Percentiles rank a stretch among this genome's conserved stretches.
These are phyloP conservation scores for Tragelaphus strepsiceros DNA, from an alignment of 2,113 vertebrate genomes.

Conservation along the genomic window DNA sequence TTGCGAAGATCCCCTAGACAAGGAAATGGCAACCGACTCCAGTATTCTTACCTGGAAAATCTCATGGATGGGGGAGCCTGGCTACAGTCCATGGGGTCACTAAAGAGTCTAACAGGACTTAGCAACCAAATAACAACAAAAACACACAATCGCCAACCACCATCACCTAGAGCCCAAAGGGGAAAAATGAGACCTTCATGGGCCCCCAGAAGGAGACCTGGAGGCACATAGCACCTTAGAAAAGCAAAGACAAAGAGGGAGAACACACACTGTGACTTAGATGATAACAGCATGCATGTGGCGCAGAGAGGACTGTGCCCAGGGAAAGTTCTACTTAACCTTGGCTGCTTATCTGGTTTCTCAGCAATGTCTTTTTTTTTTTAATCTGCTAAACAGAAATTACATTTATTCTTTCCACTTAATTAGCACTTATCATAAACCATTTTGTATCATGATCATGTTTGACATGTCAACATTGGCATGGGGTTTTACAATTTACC, in stretches of 20 bases:
- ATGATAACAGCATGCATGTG: too few relatives aligned
- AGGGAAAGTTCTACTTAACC: not conserved
- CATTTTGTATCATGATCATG: not conserved
- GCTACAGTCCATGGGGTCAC: not conserved
- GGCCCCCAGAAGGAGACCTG: not conserved
- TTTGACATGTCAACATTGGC: not conserved
- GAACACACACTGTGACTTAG: rapidly evolving
- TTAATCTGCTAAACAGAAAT: not conserved
- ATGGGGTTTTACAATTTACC: not conserved
- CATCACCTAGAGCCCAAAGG: not conserved
- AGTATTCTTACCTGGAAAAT: not conserved
- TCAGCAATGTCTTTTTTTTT: not conserved
- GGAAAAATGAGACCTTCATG: not conserved
- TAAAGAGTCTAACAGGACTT: not conserved
- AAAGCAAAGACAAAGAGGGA: not conserved
- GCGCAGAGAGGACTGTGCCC: too few relatives aligned
- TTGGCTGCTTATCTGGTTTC: not conserved
- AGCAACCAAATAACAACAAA: not conserved
- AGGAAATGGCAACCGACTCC: not conserved
- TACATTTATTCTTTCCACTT: not conserved
- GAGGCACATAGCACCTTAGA: not conserved
- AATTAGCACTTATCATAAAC: not conserved
- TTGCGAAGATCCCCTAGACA: not conserved
- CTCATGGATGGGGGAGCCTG: not conserved
- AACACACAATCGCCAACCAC: not conserved